These are phyloP conservation scores for Rousettus leschenaultii DNA, from an alignment of 2,113 vertebrate species.

Conservation along the genomic window DNA sequence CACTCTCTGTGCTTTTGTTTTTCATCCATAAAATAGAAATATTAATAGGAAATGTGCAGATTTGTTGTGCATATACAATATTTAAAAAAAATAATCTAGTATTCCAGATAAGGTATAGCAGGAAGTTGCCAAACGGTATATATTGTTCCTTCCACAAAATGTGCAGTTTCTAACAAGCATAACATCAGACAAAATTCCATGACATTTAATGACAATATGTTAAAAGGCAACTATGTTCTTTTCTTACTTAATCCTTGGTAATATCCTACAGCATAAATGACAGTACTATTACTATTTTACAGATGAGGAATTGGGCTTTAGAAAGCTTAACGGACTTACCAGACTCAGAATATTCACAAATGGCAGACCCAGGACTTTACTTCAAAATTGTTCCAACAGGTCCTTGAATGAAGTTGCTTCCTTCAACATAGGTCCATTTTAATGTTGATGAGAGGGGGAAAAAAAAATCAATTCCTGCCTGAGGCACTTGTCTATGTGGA, in stretches of 20 bases:
- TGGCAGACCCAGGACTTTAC: accelerated
- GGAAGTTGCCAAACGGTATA: not conserved
- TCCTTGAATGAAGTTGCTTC: not conserved
- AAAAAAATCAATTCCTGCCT: not conserved
- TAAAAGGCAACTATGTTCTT: not conserved
- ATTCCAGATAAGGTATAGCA: not conserved
- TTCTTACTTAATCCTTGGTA: not conserved
- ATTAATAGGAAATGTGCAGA: not conserved
- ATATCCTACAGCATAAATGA: not conserved
- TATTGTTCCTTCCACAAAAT: not conserved
- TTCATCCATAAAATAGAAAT: not conserved
- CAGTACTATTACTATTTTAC: not conserved
- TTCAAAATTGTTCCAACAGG: not conserved
- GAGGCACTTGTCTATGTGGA: not conserved
- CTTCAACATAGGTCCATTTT: not conserved
- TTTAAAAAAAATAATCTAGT: not conserved
- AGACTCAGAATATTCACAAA: not conserved
- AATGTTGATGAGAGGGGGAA: not conserved
- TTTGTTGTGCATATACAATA: not conserved
- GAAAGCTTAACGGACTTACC: not conserved
- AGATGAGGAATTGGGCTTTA: not conserved
- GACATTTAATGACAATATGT: not conserved
- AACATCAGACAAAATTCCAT: not conserved
- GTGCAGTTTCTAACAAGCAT: not conserved
- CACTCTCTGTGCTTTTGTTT: not conserved